Evolutionary conservation across 1,140 invertebrate genomes (phyloP).

Genomic region (Aphelenchoides besseyi): DNA sequence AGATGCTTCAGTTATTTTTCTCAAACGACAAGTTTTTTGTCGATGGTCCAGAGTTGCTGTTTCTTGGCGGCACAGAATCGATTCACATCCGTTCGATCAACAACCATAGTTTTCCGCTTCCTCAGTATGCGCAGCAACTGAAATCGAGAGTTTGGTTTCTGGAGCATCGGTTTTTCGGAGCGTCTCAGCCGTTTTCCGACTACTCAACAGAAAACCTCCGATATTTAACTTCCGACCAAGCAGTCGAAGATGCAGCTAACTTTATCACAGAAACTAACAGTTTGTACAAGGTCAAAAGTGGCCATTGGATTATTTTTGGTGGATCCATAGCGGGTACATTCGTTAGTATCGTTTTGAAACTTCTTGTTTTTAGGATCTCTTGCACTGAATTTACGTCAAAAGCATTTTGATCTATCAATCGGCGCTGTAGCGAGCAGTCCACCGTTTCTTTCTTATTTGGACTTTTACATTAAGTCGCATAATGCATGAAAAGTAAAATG

Average conservation of each 20-base stretch:
- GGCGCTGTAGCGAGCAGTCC: background rate
- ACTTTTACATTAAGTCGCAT: background rate
- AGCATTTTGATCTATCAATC: background rate
- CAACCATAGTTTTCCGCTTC: background rate
- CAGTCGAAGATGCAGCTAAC: background rate
- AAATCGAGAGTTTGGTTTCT: background rate
- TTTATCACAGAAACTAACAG: background rate
- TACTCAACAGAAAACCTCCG: background rate
- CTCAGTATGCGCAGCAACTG: background rate
- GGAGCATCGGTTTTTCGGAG: slow-evolving; percentile 17
- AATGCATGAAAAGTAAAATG: background rate
- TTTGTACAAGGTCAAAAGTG: background rate
- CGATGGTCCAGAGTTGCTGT: background rate
- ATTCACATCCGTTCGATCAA: background rate
- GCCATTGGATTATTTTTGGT: slow-evolving; percentile 6
- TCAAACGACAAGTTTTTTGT: slow-evolving; percentile 3
- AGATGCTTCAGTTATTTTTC: slow-evolving; percentile 1
- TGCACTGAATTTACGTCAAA: background rate
- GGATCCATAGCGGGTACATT: background rate
- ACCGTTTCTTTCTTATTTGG: background rate
- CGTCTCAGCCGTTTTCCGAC: background rate
- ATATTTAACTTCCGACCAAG: slow-evolving; percentile 1
- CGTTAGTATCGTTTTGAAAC: background rate
- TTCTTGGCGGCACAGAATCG: background rate
- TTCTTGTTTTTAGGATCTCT: background rate